Conservation (phyloP, 1,140 invertebrate genomes). For the Asobara japonica region DNA sequence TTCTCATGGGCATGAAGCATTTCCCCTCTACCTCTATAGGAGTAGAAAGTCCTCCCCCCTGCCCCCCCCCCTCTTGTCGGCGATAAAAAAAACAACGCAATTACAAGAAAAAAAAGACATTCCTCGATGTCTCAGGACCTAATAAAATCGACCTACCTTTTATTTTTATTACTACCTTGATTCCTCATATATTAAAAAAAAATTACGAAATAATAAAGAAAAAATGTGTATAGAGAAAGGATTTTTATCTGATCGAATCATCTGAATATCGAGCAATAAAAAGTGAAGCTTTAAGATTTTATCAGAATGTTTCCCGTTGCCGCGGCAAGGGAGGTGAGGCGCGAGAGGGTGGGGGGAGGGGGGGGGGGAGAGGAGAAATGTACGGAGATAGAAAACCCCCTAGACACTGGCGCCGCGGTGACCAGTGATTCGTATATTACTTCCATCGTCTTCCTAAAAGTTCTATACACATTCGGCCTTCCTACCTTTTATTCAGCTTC, state of each 20-base stretch:
- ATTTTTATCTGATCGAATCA: slow-evolving; percentile 63
- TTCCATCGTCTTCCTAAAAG: slow-evolving; percentile 31
- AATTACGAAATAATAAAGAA: slow-evolving; percentile 38
- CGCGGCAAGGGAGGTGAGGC: too few species aligned
- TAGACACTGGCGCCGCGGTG: slow-evolving; percentile 36
- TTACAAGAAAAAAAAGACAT: slow-evolving; percentile 35
- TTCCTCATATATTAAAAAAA: slow-evolving; percentile 34
- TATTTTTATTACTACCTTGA: too few species aligned
- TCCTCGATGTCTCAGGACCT: slow-evolving; percentile 43
- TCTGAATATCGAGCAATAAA: slow-evolving; percentile 65
- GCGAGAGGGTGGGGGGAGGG: background rate
- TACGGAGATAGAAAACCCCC: background rate
- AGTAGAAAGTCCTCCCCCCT: background rate
- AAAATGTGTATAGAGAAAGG: slow-evolving; percentile 29
- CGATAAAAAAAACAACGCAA: slow-evolving; percentile 11
- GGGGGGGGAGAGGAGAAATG: background rate
- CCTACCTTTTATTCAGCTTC: slow-evolving; percentile 2
- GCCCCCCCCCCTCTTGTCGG: background rate
- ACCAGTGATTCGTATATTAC: slow-evolving; percentile 38
- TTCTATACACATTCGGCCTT: slow-evolving; percentile 8
- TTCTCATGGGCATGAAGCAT: slow-evolving; percentile 37
- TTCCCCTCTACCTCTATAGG: slow-evolving; percentile 30
- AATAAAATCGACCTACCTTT: slow-evolving; percentile 63
- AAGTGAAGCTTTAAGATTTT: slow-evolving; percentile 52
- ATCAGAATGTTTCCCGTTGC: slow-evolving; percentile 49